Conservation (phyloP, 2,888 invertebrate species). For the Erebia ligea region DNA sequence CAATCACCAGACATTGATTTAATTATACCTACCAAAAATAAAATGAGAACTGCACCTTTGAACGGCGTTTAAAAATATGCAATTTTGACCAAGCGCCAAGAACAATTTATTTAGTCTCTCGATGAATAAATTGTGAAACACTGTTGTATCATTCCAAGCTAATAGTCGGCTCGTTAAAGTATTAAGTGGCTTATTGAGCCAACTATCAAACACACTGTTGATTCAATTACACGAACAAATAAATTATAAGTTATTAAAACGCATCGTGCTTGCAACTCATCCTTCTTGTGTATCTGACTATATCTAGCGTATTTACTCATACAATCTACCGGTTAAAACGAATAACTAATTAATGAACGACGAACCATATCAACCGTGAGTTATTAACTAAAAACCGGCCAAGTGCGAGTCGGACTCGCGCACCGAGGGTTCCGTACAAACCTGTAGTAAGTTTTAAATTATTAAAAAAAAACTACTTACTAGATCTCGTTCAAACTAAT, state of each 20-base stretch:
- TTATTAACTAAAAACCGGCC: neutral
- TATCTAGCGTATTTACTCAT: neutral
- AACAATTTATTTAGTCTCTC: constrained; percentile 19
- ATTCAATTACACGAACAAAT: constrained; percentile 52
- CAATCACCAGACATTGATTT: constrained; percentile 53
- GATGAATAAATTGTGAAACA: constrained; percentile 34
- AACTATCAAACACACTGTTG: constrained; percentile 58
- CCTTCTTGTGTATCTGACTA: constrained; percentile 12
- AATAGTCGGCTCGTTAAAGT: constrained; percentile 40
- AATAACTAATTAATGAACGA: constrained; percentile 5
- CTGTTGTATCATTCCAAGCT: constrained; percentile 35
- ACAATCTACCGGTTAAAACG: neutral
- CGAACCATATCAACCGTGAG: neutral
- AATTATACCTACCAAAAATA: constrained; percentile 45
- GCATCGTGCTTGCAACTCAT: constrained; percentile 37
- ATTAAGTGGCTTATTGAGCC: constrained; percentile 64
- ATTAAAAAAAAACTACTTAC: too few species aligned
- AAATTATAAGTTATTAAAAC: constrained; percentile 51
- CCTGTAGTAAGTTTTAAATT: too few species aligned
- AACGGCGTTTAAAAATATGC: constrained; percentile 27
- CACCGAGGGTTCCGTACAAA: too few species aligned
- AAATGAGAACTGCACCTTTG: neutral
- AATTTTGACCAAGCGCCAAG: constrained; percentile 32
- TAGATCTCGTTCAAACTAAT: too few species aligned
- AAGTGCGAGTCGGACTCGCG: too few species aligned